phyloP scores from a whole-genome alignment of 2,797 vertebrate species.

The Glyptemys insculpta region DNA sequence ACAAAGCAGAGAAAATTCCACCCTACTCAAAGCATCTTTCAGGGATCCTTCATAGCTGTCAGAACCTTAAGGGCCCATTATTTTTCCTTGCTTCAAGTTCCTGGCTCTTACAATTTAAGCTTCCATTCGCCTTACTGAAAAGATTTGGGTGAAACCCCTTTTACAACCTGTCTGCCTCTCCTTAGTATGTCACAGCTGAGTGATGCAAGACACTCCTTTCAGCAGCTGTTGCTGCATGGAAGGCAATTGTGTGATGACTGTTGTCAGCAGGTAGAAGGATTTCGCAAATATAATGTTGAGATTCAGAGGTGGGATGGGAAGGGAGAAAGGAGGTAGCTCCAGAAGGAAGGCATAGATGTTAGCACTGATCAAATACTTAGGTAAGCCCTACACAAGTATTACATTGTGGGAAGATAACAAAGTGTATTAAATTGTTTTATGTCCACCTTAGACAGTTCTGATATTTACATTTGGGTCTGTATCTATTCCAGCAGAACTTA shows the following conservation, averaged over 20 bases:
- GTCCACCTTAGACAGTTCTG: not conserved
- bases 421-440: not conserved
- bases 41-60: not conserved
- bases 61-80: not conserved
- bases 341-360: not conserved
- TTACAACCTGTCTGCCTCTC: not conserved
- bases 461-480: not conserved
- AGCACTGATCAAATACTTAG: not conserved
- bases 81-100: not conserved
- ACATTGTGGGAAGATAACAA: not conserved
- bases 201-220: not conserved
- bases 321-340: not conserved
- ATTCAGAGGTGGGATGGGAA: not conserved
- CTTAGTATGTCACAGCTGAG: not conserved
- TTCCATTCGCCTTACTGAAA: not conserved
- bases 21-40: not conserved
- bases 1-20: not conserved
- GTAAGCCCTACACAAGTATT: not conserved
- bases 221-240: not conserved
- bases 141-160: not conserved
- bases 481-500: not conserved
- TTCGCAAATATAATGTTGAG: not conserved
- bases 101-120: not conserved
- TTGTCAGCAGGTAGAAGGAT: not conserved
- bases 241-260: not conserved